Evolutionary conservation across 2,113 vertebrate species (phyloP).

Genomic region (Philantomba maxwellii): DNA sequence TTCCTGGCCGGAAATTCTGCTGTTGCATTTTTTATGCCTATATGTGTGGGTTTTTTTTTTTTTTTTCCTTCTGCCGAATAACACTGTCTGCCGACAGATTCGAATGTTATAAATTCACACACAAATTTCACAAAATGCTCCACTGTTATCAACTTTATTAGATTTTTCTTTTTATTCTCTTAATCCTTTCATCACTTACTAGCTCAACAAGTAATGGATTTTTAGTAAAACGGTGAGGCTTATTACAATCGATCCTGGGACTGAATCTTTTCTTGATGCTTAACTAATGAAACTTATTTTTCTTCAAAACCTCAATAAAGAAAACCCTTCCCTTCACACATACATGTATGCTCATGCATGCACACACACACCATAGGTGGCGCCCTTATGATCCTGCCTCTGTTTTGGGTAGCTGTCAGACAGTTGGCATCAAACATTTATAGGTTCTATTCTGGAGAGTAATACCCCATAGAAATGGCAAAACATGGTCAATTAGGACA

Average conservation of each 20-base stretch:
- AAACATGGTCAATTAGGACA: not conserved
- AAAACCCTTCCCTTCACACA: conserved; percentile 65
- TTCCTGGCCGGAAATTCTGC: conserved; percentile 77
- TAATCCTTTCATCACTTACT: conserved; percentile 84
- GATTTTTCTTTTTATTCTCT: conserved; percentile 76
- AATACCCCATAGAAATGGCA: not conserved
- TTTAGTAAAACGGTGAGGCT: conserved; percentile 75
- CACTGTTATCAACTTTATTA: conserved; percentile 79
- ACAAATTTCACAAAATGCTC: conserved; percentile 78
- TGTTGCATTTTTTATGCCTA: conserved; percentile 79
- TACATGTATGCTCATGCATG: accelerated
- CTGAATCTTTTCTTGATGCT: conserved; percentile 66
- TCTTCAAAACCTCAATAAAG: conserved; percentile 67
- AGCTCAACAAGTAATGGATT: conserved; percentile 82
- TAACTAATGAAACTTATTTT: conserved; percentile 76
- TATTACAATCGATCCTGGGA: conserved; percentile 77
- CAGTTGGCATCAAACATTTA: conserved; percentile 24
- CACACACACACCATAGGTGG: not conserved
- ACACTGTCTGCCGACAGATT: conserved; percentile 72
- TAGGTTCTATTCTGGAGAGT: not conserved
- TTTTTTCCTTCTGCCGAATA: conserved; percentile 59
- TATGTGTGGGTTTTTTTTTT: conserved; percentile 55
- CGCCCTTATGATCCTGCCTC: conserved; percentile 27
- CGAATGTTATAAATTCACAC: conserved; percentile 79
- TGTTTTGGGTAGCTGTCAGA: conserved; percentile 42